phyloP scores from a whole-genome alignment of 2,888 invertebrate genomes.

The Leptura quadrifasciata region DNA sequence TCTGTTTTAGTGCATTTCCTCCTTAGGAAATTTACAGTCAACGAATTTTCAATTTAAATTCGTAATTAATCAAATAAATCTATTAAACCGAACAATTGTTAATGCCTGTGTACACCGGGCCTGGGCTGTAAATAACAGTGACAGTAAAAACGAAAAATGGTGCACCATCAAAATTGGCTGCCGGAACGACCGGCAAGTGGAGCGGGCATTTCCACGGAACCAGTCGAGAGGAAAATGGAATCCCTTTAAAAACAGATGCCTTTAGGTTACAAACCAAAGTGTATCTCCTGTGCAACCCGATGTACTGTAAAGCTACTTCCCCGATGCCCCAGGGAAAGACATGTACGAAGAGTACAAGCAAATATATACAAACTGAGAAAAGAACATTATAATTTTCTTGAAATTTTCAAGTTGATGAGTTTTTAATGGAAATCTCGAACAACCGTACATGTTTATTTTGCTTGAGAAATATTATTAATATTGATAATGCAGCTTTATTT shows the following conservation, averaged over 20 bases:
- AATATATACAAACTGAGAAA: constrained; percentile 48
- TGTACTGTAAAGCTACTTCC: constrained; percentile 55
- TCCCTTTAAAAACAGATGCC: constrained; percentile 70
- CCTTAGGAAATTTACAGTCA: constrained; percentile 10
- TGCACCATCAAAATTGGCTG: constrained; percentile 55
- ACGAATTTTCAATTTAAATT: constrained; percentile 27
- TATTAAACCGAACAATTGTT: constrained; percentile 32
- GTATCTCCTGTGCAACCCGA: constrained; percentile 58
- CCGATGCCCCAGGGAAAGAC: constrained; percentile 34
- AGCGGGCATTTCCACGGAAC: constrained; percentile 58
- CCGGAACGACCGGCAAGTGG: constrained; percentile 46
- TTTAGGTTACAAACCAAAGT: constrained; percentile 67
- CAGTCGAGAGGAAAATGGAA: constrained; percentile 69
- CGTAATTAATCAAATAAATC: constrained; percentile 28
- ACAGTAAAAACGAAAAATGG: constrained; percentile 40
- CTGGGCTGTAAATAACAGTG: constrained; percentile 47
- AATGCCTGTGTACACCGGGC: constrained; percentile 16
- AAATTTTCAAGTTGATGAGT: constrained; percentile 42
- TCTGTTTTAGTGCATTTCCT: not conserved
- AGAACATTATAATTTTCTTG: constrained; percentile 51
- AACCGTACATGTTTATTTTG: not conserved
- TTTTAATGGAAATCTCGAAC: constrained; percentile 25
- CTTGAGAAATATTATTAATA: not conserved
- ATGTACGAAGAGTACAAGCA: constrained; percentile 51
- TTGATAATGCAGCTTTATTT: too few relatives aligned